Evolutionary conservation across 2,888 invertebrate species (phyloP), one percentile per base, ranked within the genome.

Genomic region (Lycaena phlaeas): DNA sequence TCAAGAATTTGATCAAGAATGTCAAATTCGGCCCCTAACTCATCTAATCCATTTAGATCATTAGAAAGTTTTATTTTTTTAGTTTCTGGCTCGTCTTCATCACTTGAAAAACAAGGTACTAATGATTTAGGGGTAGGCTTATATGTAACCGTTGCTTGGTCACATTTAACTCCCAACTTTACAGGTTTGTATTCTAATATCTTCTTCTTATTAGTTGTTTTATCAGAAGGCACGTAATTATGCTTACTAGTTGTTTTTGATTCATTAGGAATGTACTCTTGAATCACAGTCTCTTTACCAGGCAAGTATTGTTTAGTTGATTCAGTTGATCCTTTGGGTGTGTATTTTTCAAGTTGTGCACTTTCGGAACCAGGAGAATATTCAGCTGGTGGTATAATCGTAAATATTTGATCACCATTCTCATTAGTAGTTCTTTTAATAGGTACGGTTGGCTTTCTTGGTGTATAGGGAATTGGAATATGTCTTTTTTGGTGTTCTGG

Each of bases 391-490:
- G 82, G 79, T 51, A 68, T 70, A 50, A 74, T 82, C 48, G 81
- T 65, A 53, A 77, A 78, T 15, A 81, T 71, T 49, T 79, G 78
- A 18, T 68, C 60, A 28, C 69, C 76, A 59, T 77, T 73, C 30
- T 61, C 63, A 37, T 79, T 78, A 31, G 63, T 52, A 28, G 74
- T 64, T 42, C 78, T 68, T 52, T 72, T 74, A 10, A 78, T 68
- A 31, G 71, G 58, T 45, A 72, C 43, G 48, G 64, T 68, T 15
- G 85, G 85, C 56, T 85, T 82, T 46, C 82, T 65, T 4, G 85
- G 85, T 11, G 85, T 86, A 42, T 86, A 85, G 17, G 85, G 85
- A 34, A 86, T 84, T 38, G 85, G 85, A 51, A 86, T 85, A 53
- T 86, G 85, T 54, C 72, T 68, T 48, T 64, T 76, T 51, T 64